Evolutionary conservation across 1,140 invertebrate species (phyloP).

Genomic region (Goniozus legneri): DNA sequence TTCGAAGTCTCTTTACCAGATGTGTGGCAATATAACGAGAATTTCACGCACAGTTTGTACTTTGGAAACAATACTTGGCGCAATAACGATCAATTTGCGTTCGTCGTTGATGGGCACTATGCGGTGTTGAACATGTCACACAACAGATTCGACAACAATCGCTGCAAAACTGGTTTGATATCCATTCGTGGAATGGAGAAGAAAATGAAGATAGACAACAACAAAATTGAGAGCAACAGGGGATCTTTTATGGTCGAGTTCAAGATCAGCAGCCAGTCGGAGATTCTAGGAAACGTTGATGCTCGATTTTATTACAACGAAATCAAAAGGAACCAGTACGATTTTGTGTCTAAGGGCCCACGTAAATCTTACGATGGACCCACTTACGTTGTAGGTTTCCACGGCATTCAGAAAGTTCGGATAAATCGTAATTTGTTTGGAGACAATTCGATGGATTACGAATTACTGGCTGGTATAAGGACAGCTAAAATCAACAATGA

Average conservation of each 20-base stretch:
- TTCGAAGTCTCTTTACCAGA: constrained; percentile 85
- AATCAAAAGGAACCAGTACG: constrained; percentile 68
- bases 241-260: constrained; percentile 88
- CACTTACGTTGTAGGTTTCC: constrained; percentile 85
- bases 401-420: constrained; percentile 91
- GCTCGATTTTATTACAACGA: constrained; percentile 79
- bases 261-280: constrained; percentile 86
- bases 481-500: constrained; percentile 84
- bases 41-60: constrained; percentile 86
- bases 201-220: constrained; percentile 75
- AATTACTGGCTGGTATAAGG: constrained; percentile 86
- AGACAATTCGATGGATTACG: constrained; percentile 86
- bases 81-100: constrained; percentile 80
- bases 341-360: constrained; percentile 34
- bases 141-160: constrained; percentile 84
- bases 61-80: constrained; percentile 84
- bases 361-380: constrained; percentile 57
- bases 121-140: constrained; percentile 77
- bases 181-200: constrained; percentile 96
- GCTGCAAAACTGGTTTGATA: constrained; percentile 78
- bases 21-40: constrained; percentile 93
- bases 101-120: constrained; percentile 89
- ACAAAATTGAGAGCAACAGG: constrained; percentile 77
- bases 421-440: constrained; percentile 88
- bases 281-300: constrained; percentile 80